Evolutionary conservation across 2,888 invertebrate species (phyloP).

Genomic region (Phoronis australis): DNA sequence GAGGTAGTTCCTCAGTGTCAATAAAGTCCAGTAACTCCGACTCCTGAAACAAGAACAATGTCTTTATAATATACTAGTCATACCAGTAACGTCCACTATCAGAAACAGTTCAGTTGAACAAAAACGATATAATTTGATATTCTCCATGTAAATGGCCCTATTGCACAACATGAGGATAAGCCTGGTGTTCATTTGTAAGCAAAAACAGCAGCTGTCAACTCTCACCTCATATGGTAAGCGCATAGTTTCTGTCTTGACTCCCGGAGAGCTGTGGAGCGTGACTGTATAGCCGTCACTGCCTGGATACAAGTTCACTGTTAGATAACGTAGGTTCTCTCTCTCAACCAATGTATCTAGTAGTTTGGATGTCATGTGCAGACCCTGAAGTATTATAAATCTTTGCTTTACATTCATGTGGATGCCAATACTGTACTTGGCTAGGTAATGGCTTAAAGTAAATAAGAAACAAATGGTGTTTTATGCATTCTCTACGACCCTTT

Average conservation of each 20-base stretch:
- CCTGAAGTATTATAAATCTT: constrained; percentile 21
- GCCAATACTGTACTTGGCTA: too few relatives aligned
- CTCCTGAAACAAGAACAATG: constrained; percentile 57
- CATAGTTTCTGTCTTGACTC: constrained; percentile 45
- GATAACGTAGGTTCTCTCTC: constrained; percentile 78
- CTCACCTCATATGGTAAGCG: constrained; percentile 68
- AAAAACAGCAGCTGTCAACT: not conserved
- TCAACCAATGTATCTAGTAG: constrained; percentile 79
- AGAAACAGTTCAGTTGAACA: too few relatives aligned
- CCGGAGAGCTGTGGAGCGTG: constrained; percentile 49
- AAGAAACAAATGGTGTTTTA: too few relatives aligned
- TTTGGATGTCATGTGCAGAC: constrained; percentile 33
- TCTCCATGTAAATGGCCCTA: too few relatives aligned
- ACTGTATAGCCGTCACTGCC: constrained; percentile 86
- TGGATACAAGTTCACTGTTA: constrained; percentile 85
- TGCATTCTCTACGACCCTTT: too few relatives aligned
- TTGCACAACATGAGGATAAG: too few relatives aligned
- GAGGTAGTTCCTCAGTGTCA: constrained; percentile 85
- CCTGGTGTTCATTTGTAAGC: too few relatives aligned
- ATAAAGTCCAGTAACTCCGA: constrained; percentile 75
- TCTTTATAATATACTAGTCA: not conserved
- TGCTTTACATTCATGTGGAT: too few relatives aligned
- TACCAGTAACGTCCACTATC: not conserved
- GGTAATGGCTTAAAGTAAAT: too few relatives aligned
- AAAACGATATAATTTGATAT: too few relatives aligned